Conservation (phyloP, 2,888 invertebrate genomes). For the Peribatodes rhomboidaria region DNA sequence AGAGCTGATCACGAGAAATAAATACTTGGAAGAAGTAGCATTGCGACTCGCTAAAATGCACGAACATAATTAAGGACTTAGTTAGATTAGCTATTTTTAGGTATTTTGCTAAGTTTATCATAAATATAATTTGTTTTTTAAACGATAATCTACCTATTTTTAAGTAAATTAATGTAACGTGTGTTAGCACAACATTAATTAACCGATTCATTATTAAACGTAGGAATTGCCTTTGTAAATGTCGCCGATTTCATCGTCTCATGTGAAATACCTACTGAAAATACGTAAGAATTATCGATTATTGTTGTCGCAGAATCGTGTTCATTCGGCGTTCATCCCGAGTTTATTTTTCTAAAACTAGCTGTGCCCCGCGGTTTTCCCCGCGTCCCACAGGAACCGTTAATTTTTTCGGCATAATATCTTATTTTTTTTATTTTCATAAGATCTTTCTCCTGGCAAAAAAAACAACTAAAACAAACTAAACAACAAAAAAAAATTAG, state of each 20-base stretch:
- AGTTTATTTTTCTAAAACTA: neutral
- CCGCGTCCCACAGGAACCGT: too few species aligned
- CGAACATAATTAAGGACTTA: conserved; percentile 32
- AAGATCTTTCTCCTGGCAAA: too few species aligned
- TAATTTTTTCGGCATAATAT: too few species aligned
- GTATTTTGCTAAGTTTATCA: conserved; percentile 23
- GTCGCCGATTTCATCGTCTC: neutral
- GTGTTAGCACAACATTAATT: neutral
- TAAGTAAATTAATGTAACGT: conserved; percentile 15
- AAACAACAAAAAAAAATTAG: too few species aligned
- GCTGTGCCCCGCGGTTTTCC: too few species aligned
- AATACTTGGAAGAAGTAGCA: conserved; percentile 45
- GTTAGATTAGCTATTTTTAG: conserved; percentile 15
- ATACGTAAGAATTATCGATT: conserved; percentile 1
- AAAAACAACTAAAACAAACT: too few species aligned
- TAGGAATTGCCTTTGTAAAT: neutral
- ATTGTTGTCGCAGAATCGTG: neutral
- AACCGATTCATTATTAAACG: neutral
- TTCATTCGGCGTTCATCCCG: neutral
- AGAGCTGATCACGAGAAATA: conserved; percentile 46
- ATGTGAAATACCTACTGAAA: neutral
- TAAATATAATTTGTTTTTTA: conserved; percentile 14
- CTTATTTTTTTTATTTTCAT: too few species aligned
- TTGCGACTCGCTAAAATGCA: conserved; percentile 43
- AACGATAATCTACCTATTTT: conserved; percentile 10